Percentiles rank a stretch among this genome's conserved stretches.
Evolutionary conservation across 2,888 invertebrate species (phyloP).

Genomic region (Rutpela maculata): DNA sequence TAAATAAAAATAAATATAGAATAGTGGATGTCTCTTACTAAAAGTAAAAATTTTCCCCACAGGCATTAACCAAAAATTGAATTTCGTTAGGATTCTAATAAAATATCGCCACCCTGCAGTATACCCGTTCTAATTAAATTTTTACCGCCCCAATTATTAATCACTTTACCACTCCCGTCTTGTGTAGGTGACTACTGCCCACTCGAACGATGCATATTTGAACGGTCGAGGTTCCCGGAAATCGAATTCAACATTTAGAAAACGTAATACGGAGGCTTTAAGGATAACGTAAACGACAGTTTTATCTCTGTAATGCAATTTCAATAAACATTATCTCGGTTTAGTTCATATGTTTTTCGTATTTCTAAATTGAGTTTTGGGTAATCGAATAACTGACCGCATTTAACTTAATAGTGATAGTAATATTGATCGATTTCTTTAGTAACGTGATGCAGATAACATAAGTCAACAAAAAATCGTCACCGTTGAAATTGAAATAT

Average conservation of each 20-base stretch:
- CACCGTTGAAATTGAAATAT: no score
- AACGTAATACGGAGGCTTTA: neutral
- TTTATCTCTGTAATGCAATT: neutral
- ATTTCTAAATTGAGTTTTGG: neutral
- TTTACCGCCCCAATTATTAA: slow-evolving; percentile 1
- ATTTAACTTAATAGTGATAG: neutral
- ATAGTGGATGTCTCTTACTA: no score
- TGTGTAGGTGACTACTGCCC: neutral
- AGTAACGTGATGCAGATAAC: no score
- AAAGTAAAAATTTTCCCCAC: no score
- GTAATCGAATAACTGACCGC: neutral
- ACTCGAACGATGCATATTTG: slow-evolving; percentile 1
- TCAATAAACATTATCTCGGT: neutral
- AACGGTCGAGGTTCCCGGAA: neutral
- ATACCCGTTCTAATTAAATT: neutral
- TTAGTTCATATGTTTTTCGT: neutral
- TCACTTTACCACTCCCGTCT: neutral
- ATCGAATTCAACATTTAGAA: neutral
- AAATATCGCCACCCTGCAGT: neutral
- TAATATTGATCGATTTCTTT: no score
- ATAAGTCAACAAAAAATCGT: no score
- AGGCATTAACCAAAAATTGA: neutral
- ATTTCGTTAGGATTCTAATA: neutral
- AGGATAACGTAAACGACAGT: neutral
- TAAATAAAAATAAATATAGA: no score